phyloP scores from a whole-genome alignment of 2,797 vertebrate species.

The Myotis vivesi region DNA sequence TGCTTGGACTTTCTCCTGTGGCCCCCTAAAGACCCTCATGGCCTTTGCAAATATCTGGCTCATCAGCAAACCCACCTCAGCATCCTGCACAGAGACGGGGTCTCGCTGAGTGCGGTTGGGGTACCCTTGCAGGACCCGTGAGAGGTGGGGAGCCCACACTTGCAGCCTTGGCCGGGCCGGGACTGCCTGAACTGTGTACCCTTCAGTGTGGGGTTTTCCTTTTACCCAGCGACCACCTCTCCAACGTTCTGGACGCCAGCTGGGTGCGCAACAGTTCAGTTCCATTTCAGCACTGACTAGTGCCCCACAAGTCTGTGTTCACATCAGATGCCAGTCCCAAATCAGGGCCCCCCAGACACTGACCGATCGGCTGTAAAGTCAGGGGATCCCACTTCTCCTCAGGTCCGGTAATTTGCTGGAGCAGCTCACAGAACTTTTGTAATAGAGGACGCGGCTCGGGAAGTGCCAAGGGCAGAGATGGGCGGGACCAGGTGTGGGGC shows the following conservation, averaged over 20 bases:
- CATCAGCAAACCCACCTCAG: background rate
- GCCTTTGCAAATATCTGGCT: background rate
- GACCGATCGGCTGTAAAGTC: background rate
- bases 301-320: background rate
- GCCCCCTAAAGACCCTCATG: fast-evolving
- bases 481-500: fast-evolving
- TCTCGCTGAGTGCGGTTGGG: background rate
- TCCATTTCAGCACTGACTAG: background rate
- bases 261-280: fast-evolving
- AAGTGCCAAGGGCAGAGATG: background rate
- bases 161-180: fast-evolving
- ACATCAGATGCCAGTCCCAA: fast-evolving
- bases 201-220: no score
- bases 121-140: fast-evolving
- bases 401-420: background rate
- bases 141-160: fast-evolving
- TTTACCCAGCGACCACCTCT: background rate
- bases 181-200: fast-evolving
- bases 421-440: background rate
- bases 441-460: background rate
- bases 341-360: background rate
- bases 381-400: background rate
- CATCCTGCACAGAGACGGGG: background rate
- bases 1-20: background rate
- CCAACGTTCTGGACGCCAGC: background rate